Evolutionary conservation across 2,888 invertebrate genomes (phyloP).

Genomic region (Deroplatys truncata): DNA sequence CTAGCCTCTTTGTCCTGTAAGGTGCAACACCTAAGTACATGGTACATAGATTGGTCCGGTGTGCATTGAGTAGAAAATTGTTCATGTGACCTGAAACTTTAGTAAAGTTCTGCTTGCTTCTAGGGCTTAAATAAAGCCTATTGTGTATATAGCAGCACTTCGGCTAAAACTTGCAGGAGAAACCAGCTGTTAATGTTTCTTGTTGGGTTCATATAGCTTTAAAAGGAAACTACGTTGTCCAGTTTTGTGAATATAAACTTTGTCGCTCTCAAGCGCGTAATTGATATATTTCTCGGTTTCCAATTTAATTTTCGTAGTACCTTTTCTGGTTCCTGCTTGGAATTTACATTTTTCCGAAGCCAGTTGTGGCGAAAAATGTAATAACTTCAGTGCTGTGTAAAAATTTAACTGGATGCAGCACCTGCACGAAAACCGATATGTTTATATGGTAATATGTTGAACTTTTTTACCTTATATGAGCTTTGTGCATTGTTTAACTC

Average conservation of each 20-base stretch:
- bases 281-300: neutral
- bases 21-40: no score
- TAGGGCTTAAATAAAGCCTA: neutral
- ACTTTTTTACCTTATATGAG: no score
- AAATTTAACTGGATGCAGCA: neutral
- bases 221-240: no score
- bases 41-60: no score
- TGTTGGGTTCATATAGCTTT: neutral
- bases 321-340: neutral
- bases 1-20: no score
- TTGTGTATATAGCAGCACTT: neutral
- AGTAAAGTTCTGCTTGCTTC: neutral
- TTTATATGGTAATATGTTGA: no score
- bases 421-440: neutral
- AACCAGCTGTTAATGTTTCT: neutral
- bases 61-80: neutral
- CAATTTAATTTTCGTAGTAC: neutral
- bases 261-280: no score
- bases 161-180: neutral
- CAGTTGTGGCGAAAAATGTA: neutral
- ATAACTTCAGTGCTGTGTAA: neutral
- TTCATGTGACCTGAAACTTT: neutral
- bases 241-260: no score
- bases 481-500: no score
- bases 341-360: neutral